phyloP scores from a whole-genome alignment of 1,140 invertebrate species.

The Adelges cooleyi region DNA sequence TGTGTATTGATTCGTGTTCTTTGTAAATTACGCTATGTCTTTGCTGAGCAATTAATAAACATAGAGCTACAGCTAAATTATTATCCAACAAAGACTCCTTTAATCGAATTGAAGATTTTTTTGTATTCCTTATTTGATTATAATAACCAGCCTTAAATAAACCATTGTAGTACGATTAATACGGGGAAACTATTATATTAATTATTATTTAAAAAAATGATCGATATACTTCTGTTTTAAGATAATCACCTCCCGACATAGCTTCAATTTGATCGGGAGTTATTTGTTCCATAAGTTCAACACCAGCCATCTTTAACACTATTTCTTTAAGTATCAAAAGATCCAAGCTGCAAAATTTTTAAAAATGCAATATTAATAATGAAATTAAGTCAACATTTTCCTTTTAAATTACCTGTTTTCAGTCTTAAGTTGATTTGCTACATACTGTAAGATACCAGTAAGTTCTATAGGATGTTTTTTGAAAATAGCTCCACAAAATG shows the following conservation, averaged over 20 bases:
- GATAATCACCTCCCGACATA: conserved; percentile 88
- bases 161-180: no score
- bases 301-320: conserved; percentile 98
- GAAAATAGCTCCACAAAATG: conserved; percentile 88
- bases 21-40: conserved; percentile 83
- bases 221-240: conserved; percentile 70
- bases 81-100: conserved; percentile 90
- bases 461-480: conserved; percentile 97
- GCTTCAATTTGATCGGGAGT: conserved; percentile 92
- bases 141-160: conserved; percentile 77
- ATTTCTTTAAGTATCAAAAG: conserved; percentile 93
- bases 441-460: conserved; percentile 88
- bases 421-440: conserved; percentile 91
- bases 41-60: conserved; percentile 92
- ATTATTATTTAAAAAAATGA: no score
- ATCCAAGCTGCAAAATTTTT: conserved; percentile 60
- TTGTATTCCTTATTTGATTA: conserved; percentile 90
- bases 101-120: conserved; percentile 87
- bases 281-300: conserved; percentile 93
- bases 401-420: conserved; percentile 78
- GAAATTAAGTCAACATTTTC: not conserved
- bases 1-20: conserved; percentile 74
- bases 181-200: no score
- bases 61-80: conserved; percentile 83
- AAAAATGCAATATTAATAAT: not conserved